Evolutionary conservation across 2,888 invertebrate genomes (phyloP).

Genomic region (Drosophila borealis): DNA sequence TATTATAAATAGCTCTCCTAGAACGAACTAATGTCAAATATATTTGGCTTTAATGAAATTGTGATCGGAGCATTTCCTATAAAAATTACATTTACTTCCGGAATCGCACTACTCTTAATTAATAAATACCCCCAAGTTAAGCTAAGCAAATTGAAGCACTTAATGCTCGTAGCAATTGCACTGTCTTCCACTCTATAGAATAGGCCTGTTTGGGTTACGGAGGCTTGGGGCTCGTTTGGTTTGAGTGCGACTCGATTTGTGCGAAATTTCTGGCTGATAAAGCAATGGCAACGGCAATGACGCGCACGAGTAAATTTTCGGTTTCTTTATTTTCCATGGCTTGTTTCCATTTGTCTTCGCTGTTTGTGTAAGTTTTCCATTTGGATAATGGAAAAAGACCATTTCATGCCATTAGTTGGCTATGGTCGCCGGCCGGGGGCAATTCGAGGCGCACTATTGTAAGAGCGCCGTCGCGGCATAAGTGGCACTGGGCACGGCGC

Average conservation of each 20-base stretch:
- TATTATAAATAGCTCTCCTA: no score
- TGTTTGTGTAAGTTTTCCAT: slow-evolving; percentile 83
- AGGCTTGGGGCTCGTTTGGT: slow-evolving; percentile 47
- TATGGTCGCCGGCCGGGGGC: slow-evolving; percentile 60
- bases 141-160: slow-evolving; percentile 40
- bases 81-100: slow-evolving; percentile 12
- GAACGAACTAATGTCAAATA: no score
- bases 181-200: slow-evolving; percentile 6
- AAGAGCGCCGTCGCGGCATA: slow-evolving; percentile 53
- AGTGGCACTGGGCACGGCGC: slow-evolving; percentile 72
- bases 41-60: not conserved
- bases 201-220: not conserved
- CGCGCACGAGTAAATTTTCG: slow-evolving; percentile 79
- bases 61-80: not conserved
- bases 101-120: slow-evolving; percentile 55
- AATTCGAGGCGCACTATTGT: slow-evolving; percentile 70
- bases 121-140: slow-evolving; percentile 44
- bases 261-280: slow-evolving; percentile 80
- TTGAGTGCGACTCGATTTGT: slow-evolving; percentile 67
- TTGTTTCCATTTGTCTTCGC: slow-evolving; percentile 62
- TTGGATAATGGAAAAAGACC: slow-evolving; percentile 84
- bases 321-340: slow-evolving; percentile 63
- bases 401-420: slow-evolving; percentile 80
- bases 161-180: slow-evolving; percentile 30
- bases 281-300: slow-evolving; percentile 76